Evolutionary conservation across 2,888 invertebrate species (phyloP).

Genomic region (Blomia tropicalis): DNA sequence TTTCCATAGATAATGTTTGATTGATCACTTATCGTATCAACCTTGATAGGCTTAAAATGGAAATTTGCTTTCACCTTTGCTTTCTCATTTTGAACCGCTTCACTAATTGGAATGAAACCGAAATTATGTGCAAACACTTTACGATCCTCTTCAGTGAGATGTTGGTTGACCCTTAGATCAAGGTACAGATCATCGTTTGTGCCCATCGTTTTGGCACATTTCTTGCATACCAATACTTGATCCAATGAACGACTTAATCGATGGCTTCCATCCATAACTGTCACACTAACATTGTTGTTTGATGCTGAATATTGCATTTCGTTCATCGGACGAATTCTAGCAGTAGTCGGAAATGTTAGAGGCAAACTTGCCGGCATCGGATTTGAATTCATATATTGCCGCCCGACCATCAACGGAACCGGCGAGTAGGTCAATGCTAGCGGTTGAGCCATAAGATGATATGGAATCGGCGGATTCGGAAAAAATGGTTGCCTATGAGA

Average conservation of each 20-base stretch:
- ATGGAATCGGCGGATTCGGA: not conserved
- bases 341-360: not conserved
- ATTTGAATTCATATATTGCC: not conserved
- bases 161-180: not conserved
- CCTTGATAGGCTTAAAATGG: no score
- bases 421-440: not conserved
- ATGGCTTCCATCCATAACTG: not conserved
- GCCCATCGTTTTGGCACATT: slow-evolving; percentile 1
- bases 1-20: not conserved
- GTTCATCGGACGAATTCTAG: not conserved
- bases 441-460: no score
- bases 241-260: not conserved
- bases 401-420: no score
- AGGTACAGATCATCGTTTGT: not conserved
- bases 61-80: no score
- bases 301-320: not conserved
- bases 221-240: not conserved
- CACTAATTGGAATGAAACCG: not conserved
- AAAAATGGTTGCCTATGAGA: not conserved
- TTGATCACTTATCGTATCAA: no score
- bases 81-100: no score
- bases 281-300: not conserved
- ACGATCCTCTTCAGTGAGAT: not conserved
- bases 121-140: not conserved
- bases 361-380: not conserved